Evolutionary conservation across 2,888 invertebrate species (phyloP).

Genomic region (Achlya flavicornis): DNA sequence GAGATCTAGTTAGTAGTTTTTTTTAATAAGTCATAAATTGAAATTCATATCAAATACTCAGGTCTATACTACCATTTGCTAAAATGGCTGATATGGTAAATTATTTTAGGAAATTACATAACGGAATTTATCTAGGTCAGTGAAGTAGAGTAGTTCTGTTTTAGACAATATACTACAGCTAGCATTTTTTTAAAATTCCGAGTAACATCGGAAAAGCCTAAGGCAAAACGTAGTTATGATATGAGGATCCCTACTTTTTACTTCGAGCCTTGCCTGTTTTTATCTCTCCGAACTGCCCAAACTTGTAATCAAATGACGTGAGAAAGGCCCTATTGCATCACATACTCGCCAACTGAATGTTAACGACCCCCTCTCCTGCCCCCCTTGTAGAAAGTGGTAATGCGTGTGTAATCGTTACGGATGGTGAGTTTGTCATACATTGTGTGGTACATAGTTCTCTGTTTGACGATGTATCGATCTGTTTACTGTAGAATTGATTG

Average conservation of each 20-base stretch:
- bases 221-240: background rate
- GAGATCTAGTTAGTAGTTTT: no score
- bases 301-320: constrained; percentile 18
- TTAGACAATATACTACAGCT: no score
- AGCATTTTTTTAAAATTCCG: no score
- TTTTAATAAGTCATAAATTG: no score
- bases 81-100: no score
- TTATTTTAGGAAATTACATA: no score
- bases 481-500: background rate
- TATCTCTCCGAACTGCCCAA: constrained; percentile 8
- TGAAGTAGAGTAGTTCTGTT: no score
- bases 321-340: constrained; percentile 35
- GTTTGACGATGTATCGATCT: background rate
- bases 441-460: background rate
- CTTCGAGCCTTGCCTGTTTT: background rate
- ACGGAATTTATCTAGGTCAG: no score
- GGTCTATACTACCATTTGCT: no score
- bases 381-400: constrained; percentile 33
- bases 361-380: constrained; percentile 19
- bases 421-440: constrained; percentile 9
- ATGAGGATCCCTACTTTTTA: background rate
- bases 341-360: constrained; percentile 24
- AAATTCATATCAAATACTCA: no score
- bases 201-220: background rate
- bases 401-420: constrained; percentile 26